Evolutionary conservation across 2,797 vertebrate genomes (phyloP).

Genomic region (Phrynocephalus forsythii): DNA sequence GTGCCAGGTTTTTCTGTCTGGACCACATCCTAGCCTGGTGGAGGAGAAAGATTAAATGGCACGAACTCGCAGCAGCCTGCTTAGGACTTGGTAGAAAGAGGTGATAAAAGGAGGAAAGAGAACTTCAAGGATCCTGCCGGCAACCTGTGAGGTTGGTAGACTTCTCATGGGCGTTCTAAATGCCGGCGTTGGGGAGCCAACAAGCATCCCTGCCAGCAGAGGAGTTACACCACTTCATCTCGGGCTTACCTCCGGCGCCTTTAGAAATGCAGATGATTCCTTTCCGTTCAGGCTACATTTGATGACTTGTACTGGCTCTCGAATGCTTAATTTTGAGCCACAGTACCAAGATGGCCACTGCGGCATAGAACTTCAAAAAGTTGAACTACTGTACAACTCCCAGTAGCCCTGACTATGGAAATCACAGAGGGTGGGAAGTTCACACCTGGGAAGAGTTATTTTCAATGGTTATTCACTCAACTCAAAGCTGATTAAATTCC

Average conservation of each 20-base stretch:
- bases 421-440: no score
- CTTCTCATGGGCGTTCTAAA: not conserved
- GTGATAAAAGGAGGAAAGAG: conserved; percentile 39
- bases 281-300: no score
- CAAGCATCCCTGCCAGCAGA: no score
- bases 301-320: no score
- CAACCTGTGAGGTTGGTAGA: not conserved
- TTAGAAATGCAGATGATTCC: not conserved
- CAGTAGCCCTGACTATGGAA: no score
- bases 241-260: not conserved
- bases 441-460: no score
- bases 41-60: conserved; percentile 43
- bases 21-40: not conserved
- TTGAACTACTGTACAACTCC: no score
- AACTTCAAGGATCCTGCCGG: conserved; percentile 32
- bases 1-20: not conserved
- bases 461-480: no score
- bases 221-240: not conserved
- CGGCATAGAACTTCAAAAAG: no score
- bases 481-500: no score
- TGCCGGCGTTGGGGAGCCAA: not conserved
- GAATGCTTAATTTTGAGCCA: no score
- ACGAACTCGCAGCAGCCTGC: conserved; percentile 8
- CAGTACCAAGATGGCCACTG: no score
- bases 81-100: conserved; percentile 2